Conservation (phyloP, 2,113 vertebrate species). For the Oreochromis aureus region DNA sequence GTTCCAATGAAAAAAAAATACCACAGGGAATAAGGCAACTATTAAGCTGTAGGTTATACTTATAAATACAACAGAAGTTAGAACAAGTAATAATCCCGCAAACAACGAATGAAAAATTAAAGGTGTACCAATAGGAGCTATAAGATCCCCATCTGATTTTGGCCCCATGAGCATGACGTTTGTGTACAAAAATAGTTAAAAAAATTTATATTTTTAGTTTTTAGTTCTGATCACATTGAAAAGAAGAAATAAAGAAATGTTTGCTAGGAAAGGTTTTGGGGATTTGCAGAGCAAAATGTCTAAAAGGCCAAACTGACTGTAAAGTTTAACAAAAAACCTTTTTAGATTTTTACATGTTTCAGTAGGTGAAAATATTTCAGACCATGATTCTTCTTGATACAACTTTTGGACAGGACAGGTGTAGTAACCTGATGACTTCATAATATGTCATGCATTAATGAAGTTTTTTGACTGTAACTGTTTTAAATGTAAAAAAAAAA, state of each 20-base stretch:
- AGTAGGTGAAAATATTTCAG: background rate
- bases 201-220: background rate
- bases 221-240: background rate
- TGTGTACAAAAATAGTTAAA: background rate
- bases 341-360: no score
- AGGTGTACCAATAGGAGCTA: background rate
- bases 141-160: background rate
- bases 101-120: background rate
- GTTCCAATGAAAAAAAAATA: background rate
- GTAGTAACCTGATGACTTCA: background rate
- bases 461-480: background rate
- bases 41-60: background rate
- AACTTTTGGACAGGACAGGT: background rate
- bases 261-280: background rate
- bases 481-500: background rate
- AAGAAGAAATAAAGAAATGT: background rate
- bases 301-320: no score
- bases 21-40: background rate
- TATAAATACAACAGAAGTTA: background rate
- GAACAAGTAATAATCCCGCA: background rate
- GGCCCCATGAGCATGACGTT: background rate
- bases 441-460: background rate
- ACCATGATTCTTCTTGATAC: background rate
- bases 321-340: no score
- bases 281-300: background rate